Evolutionary conservation across 2,888 invertebrate species (phyloP), one percentile per base, ranked within the genome.

Genomic region (Lasioglossum leucozonium): DNA sequence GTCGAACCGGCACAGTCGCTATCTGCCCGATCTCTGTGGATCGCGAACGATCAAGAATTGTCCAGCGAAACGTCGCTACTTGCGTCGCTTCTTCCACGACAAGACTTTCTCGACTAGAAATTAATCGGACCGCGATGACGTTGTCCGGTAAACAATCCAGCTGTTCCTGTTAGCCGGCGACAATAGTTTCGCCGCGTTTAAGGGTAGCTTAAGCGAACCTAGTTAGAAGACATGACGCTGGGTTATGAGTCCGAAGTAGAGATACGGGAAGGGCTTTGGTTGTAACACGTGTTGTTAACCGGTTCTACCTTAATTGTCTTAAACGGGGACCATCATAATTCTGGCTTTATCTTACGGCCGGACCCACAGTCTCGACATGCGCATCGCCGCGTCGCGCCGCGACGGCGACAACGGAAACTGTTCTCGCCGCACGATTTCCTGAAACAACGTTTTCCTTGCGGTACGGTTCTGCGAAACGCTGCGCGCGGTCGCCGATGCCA

Each of bases 281-380:
- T 93, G 92, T 92, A 92, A 92, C 93, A 92, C 92, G 91, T 91
- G 91, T 92, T 92, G 90, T 91, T 92, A 92, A 93, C 93, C 93
- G 92, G 92, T 93, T 91, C 91, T 86, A 91, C 91, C 92, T 93
- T 93, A 92, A 93, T 93, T 92, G 92, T 92, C 92, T 92, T 90
- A 93, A 93, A 92, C 91, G 89, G 82, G 77, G 84, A 91, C 88
- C 85, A 91, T 91, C 92, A 92, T 92, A 92, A 91, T 92, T 92
- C 91, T 91, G 87, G 75, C 87, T 91, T 91, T 92, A 92, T 92
- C 91, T 92, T 73, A 40, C 75, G 42, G 65, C 65, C 55, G 62
- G 72, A 73, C 47, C 69, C 26, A 55, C 67, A 30, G 42, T 71
- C 67, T 73, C 80, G 67, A 67, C 67, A 22, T 37, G 67, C 67